These are phyloP conservation scores for Syrista parreyssii DNA, from an alignment of 2,888 invertebrate genomes.

Conservation along the genomic window DNA sequence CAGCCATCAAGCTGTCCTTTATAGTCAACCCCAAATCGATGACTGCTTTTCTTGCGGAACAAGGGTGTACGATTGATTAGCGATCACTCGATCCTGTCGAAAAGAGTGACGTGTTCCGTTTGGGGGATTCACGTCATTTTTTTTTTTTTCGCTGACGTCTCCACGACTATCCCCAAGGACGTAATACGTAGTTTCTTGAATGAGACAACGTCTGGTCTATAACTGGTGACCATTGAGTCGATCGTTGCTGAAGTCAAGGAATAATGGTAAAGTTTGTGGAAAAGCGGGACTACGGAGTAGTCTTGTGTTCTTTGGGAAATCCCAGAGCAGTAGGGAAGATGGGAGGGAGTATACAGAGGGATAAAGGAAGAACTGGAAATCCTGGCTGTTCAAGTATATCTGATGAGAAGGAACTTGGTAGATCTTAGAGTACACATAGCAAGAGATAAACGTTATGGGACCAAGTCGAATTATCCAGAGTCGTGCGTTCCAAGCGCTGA, in stretches of 20 bases:
- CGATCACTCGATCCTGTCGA: neutral
- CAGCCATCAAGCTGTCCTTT: neutral
- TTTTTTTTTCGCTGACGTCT: neutral
- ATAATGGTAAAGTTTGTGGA: neutral
- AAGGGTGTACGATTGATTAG: neutral
- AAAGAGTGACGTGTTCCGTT: neutral
- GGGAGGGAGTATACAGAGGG: neutral
- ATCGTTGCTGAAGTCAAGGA: neutral
- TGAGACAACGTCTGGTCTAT: neutral
- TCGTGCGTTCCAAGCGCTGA: neutral
- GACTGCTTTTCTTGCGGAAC: neutral
- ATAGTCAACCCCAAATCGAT: neutral
- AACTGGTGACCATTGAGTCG: neutral
- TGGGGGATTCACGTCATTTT: neutral
- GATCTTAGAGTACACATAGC: neutral
- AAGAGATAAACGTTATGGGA: neutral
- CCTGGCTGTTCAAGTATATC: neutral
- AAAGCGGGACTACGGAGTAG: neutral
- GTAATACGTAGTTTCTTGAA: neutral
- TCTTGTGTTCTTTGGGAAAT: neutral
- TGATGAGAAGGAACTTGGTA: neutral
- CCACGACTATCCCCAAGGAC: neutral
- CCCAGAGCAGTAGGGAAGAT: neutral
- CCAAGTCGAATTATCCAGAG: neutral
- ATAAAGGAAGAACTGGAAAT: neutral